Conservation (phyloP, 2,797 vertebrate species). For the Arremon brunneinucha region DNA sequence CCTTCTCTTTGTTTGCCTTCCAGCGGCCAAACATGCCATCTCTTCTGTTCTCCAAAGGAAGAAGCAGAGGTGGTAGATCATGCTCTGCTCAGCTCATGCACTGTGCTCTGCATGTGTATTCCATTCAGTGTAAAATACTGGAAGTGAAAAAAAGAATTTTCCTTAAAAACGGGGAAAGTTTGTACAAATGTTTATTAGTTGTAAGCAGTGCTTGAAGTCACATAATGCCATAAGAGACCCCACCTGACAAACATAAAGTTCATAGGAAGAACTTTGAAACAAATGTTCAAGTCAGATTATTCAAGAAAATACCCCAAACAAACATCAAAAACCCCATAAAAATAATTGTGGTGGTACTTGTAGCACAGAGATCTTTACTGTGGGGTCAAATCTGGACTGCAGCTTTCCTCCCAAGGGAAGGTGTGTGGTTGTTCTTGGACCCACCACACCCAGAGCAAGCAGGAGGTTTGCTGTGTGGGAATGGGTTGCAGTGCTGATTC, state of each 20-base stretch:
- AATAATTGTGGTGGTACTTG: background rate
- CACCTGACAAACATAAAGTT: background rate
- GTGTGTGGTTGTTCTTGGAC: background rate
- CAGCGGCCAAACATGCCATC: background rate
- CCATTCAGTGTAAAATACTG: background rate
- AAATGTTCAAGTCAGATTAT: background rate
- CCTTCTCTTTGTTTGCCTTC: background rate
- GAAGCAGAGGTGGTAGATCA: background rate
- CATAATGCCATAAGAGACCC: background rate
- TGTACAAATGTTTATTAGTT: background rate
- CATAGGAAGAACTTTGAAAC: background rate
- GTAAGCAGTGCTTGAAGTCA: background rate
- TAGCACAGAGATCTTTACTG: background rate
- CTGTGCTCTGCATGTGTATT: background rate
- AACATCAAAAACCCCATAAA: background rate
- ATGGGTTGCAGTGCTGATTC: background rate
- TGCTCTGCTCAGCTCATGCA: background rate
- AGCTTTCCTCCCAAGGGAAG: background rate
- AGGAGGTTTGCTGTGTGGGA: background rate
- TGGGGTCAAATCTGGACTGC: background rate
- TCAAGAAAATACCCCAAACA: background rate
- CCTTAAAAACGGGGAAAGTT: background rate
- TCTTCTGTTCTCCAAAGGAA: background rate
- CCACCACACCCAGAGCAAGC: background rate
- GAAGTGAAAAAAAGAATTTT: background rate